These are phyloP conservation scores for Dreissena rostriformis DNA, from an alignment of 1,140 invertebrate genomes.

Conservation along the genomic window DNA sequence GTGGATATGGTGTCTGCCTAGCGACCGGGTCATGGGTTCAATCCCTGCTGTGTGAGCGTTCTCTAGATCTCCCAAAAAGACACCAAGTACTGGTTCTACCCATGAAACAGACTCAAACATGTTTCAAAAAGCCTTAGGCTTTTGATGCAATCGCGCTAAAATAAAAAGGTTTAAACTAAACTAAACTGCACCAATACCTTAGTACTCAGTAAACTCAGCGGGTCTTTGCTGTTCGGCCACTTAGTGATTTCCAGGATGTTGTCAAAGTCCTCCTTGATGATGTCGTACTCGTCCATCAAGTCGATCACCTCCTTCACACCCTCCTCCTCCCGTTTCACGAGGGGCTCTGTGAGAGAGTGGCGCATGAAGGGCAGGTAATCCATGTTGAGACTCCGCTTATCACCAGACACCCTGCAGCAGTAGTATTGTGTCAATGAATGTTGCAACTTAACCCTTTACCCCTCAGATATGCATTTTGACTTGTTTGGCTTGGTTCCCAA, in stretches of 20 bases:
- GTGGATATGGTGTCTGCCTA: no score
- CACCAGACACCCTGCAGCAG: constrained; percentile 72
- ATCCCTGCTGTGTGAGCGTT: no score
- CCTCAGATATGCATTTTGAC: no score
- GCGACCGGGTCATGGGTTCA: no score
- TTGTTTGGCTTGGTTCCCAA: no score
- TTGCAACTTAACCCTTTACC: no score
- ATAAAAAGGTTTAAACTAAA: no score
- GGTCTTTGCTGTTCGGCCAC: constrained; percentile 92
- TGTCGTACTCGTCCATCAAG: constrained; percentile 90
- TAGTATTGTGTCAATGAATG: neutral
- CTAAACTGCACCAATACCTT: constrained; percentile 86
- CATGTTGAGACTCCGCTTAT: constrained; percentile 76
- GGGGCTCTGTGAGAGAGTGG: constrained; percentile 88
- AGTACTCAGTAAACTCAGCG: constrained; percentile 88
- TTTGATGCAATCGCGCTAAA: no score
- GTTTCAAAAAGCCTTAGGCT: no score
- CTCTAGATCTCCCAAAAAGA: no score
- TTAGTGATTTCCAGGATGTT: constrained; percentile 90
- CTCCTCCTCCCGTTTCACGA: constrained; percentile 86
- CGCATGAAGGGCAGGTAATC: constrained; percentile 91
- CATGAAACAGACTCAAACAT: no score
- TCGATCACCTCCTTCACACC: constrained; percentile 87
- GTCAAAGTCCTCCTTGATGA: constrained; percentile 95
- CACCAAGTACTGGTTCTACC: no score